phyloP scores from a whole-genome alignment of 2,888 invertebrate species.

The Ptychoptera contaminata region DNA sequence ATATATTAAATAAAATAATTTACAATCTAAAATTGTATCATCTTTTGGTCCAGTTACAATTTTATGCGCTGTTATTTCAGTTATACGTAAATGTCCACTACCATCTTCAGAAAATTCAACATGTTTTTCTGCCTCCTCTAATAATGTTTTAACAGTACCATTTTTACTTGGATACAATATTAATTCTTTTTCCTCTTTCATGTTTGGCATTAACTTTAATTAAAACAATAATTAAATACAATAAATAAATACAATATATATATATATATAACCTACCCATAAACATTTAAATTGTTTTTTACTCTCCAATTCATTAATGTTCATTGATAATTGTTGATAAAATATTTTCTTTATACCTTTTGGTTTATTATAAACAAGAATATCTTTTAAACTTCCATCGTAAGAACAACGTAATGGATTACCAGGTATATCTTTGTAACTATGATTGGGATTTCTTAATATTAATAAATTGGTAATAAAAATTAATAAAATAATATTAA shows the following conservation, averaged over 20 bases:
- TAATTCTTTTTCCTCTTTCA: constrained; percentile 91
- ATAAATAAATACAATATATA: background rate
- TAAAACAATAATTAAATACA: constrained; percentile 1
- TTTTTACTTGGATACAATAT: constrained; percentile 93
- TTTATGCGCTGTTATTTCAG: constrained; percentile 61
- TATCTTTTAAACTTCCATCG: constrained; percentile 79
- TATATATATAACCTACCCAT: constrained; percentile 38
- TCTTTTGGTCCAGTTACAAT: constrained; percentile 51
- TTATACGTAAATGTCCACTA: constrained; percentile 71
- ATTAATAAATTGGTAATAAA: background rate
- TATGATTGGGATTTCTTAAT: constrained; percentile 27
- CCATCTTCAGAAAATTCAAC: constrained; percentile 78
- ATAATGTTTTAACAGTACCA: constrained; percentile 75
- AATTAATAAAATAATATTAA: constrained; percentile 2
- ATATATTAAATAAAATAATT: too few species aligned
- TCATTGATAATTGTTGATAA: constrained; percentile 92
- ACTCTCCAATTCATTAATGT: constrained; percentile 93
- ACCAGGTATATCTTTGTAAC: constrained; percentile 82
- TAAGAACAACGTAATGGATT: constrained; percentile 72
- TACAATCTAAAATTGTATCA: constrained; percentile 47
- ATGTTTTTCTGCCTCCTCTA: constrained; percentile 87
- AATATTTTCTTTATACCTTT: constrained; percentile 87
- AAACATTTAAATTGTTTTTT: constrained; percentile 87
- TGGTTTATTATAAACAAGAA: constrained; percentile 74
- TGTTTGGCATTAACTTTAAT: constrained; percentile 61